A percentile compares a stretch with the other conserved stretches of the same genome.
Evolutionary conservation across 2,113 vertebrate genomes (phyloP).

Genomic region (Catharus minimus): DNA sequence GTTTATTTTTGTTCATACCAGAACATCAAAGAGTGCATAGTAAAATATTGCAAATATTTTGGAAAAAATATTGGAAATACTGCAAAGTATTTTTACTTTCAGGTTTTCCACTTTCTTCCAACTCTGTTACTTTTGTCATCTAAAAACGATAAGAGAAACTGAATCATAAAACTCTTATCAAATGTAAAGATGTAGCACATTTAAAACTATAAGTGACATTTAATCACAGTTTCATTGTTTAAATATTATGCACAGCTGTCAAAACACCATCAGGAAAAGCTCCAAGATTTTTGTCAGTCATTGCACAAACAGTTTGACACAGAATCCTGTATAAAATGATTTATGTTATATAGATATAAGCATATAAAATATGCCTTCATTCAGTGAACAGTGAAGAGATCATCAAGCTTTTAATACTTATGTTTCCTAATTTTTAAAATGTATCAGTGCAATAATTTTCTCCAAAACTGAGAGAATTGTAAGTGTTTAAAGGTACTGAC

Average conservation of each 20-base stretch:
- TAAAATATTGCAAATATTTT: no score
- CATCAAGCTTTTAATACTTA: background rate
- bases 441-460: background rate
- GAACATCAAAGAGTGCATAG: background rate
- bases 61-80: background rate
- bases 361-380: background rate
- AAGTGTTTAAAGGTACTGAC: background rate
- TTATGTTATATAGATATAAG: background rate
- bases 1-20: background rate
- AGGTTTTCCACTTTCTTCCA: background rate
- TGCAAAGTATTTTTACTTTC: background rate
- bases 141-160: background rate
- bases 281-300: background rate
- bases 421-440: background rate
- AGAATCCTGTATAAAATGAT: background rate
- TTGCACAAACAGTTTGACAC: background rate
- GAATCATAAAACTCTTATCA: background rate
- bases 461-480: background rate
- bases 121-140: background rate
- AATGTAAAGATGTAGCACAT: background rate
- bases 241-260: conserved; percentile 6
- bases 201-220: background rate
- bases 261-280: background rate
- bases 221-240: conserved; percentile 8
- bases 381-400: background rate